Conservation (phyloP, 2,888 invertebrate genomes). For the Brenthis daphne region DNA sequence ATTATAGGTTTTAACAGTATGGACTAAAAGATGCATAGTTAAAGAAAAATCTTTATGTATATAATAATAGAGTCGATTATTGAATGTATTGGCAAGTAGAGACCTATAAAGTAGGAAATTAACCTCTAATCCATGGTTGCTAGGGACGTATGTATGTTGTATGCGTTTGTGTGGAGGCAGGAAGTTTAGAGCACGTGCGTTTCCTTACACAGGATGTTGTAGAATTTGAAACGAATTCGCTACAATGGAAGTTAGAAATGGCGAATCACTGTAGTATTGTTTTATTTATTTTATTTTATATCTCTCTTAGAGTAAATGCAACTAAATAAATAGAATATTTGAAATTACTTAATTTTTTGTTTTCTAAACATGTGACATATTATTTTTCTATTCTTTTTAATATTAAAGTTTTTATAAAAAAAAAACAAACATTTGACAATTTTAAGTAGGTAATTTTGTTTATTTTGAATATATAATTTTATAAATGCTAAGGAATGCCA, state of each 20-base stretch:
- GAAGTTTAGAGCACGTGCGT: conserved; percentile 78
- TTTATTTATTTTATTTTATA: conserved; percentile 12
- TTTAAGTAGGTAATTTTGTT: too few relatives aligned
- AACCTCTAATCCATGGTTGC: conserved; percentile 13
- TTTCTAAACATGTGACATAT: too few relatives aligned
- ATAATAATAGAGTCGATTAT: background rate
- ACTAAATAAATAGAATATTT: background rate
- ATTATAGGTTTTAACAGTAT: too few relatives aligned
- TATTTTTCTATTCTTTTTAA: too few relatives aligned
- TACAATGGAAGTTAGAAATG: conserved; percentile 33
- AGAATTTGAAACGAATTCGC: conserved; percentile 60
- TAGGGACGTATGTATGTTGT: conserved; percentile 4
- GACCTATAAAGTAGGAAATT: conserved; percentile 15
- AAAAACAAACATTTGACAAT: too few relatives aligned
- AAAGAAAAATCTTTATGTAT: background rate
- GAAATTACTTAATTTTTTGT: too few relatives aligned
- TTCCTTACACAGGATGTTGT: conserved; percentile 78
- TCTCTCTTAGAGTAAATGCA: background rate
- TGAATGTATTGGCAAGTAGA: background rate
- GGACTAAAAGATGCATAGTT: too few relatives aligned
- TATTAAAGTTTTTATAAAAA: too few relatives aligned
- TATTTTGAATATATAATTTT: too few relatives aligned
- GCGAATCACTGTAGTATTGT: conserved; percentile 15
- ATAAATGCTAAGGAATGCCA: too few relatives aligned
- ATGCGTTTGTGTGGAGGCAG: conserved; percentile 48